Conservation (phyloP, 2,113 vertebrate species). For the Malurus alboscapulatus region DNA sequence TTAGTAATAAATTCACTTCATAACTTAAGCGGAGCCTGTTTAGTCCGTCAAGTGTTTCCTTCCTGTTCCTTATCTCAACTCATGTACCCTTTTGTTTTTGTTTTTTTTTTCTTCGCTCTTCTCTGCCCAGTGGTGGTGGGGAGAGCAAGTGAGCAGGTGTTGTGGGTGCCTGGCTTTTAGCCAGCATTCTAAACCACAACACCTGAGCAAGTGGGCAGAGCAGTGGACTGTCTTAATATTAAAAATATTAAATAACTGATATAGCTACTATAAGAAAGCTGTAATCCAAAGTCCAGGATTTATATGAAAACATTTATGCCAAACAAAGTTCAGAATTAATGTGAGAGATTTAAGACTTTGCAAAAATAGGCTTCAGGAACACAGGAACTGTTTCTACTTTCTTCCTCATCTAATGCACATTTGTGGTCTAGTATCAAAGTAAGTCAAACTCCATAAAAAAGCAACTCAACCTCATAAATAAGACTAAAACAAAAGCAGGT, state of each 20-base stretch:
- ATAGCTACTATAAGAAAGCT: background rate
- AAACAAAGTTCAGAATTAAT: background rate
- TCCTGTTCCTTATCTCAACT: no score
- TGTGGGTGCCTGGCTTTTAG: no score
- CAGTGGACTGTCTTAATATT: background rate
- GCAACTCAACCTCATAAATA: background rate
- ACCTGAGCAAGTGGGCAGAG: background rate
- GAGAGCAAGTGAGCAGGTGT: no score
- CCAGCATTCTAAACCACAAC: no score
- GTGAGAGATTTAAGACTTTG: background rate
- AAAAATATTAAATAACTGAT: background rate
- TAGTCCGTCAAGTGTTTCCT: no score
- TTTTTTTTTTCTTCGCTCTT: no score
- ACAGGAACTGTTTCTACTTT: background rate
- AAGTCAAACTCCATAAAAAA: background rate
- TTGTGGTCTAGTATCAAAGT: background rate
- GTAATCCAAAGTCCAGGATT: background rate
- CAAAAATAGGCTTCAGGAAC: background rate
- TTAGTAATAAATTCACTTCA: no score
- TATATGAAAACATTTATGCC: background rate
- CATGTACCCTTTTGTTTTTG: no score
- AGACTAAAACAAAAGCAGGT: background rate
- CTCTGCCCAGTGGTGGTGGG: no score
- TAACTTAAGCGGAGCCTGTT: no score
- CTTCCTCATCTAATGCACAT: background rate